These are phyloP conservation scores for Rhinoptilus africanus DNA, from an alignment of 2,113 vertebrate species.

Conservation along the genomic window DNA sequence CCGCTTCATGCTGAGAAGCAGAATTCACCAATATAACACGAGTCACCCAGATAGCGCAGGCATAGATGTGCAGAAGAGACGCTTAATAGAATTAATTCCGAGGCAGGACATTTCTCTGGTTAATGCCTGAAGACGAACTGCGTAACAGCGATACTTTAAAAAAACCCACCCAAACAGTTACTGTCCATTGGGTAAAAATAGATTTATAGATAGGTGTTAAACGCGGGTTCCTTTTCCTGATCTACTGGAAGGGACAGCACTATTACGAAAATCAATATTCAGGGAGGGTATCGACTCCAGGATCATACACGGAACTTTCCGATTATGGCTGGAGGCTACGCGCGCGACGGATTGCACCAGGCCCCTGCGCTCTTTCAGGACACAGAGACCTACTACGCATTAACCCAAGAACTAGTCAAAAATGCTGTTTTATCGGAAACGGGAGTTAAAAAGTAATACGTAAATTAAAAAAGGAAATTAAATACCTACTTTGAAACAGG, in stretches of 20 bases:
- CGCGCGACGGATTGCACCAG: background rate
- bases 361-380: background rate
- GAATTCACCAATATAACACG: accelerated
- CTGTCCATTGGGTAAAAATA: conserved; percentile 13
- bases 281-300: background rate
- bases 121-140: background rate
- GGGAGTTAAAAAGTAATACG: accelerated
- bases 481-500: accelerated
- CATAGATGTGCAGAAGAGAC: background rate
- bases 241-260: background rate
- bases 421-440: background rate
- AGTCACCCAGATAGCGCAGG: background rate
- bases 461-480: background rate
- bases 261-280: background rate
- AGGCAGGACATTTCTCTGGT: background rate
- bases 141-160: background rate
- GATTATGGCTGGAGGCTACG: background rate
- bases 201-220: background rate
- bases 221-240: background rate
- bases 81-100: background rate
- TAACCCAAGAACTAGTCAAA: background rate
- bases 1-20: accelerated
- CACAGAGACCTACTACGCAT: accelerated
- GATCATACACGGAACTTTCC: background rate
- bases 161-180: background rate